Conservation (phyloP, 37 sponge, comb jelly and placozoan species). For the Sycon ciliatum region DNA sequence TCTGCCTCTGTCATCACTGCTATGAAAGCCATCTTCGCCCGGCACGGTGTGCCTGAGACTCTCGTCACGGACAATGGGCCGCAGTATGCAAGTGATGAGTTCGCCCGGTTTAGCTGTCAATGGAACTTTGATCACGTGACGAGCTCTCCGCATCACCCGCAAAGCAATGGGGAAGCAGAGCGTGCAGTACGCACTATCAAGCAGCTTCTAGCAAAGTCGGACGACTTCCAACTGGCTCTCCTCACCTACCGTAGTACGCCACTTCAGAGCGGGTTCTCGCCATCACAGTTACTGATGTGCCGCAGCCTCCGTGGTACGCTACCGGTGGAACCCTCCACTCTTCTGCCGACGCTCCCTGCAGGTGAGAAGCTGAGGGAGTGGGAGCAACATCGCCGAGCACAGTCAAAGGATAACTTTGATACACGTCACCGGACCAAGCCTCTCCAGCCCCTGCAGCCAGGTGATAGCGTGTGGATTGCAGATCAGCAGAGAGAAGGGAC, state of each 20-base stretch:
- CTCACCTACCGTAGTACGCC: conserved; percentile 37
- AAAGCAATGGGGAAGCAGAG: no score
- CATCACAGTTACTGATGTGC: conserved; percentile 36
- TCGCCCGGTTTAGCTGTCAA: no score
- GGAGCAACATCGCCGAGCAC: conserved; percentile 12
- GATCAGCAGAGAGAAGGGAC: conserved; percentile 11
- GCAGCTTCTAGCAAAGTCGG: conserved; percentile 30
- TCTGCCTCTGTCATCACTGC: no score
- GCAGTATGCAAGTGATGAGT: no score
- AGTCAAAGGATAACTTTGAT: conserved; percentile 21
- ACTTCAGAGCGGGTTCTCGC: conserved; percentile 28
- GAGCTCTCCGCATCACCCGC: no score
- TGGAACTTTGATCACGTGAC: no score
- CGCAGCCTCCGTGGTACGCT: conserved; percentile 23
- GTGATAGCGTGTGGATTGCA: conserved; percentile 28
- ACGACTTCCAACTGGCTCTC: conserved; percentile 34
- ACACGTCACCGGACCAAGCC: conserved; percentile 1
- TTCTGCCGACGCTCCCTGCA: conserved; percentile 18
- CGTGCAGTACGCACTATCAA: no score
- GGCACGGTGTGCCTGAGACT: no score
- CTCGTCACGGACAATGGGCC: no score
- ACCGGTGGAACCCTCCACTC: conserved; percentile 12
- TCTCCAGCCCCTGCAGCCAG: conserved; percentile 13
- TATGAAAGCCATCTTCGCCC: no score
- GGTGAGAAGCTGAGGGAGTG: background rate